Conservation (phyloP, 2,113 vertebrate species). For the Pampusana beccarii region DNA sequence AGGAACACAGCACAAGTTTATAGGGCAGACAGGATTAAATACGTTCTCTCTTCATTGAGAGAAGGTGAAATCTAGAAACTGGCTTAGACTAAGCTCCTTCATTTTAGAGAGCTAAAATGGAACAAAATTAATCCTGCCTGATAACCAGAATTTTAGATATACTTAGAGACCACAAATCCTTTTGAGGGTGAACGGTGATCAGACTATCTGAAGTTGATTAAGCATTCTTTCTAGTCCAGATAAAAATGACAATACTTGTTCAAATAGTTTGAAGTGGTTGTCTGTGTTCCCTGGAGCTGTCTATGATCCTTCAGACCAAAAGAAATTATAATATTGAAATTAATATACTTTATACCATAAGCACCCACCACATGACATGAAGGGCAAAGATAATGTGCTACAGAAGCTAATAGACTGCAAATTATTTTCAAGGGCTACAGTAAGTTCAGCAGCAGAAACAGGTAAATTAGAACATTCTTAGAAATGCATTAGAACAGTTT, state of each 20-base stretch:
- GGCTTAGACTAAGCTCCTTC: not conserved
- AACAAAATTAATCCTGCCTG: not conserved
- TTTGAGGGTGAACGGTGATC: not conserved
- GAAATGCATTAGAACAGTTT: slow-evolving; percentile 1
- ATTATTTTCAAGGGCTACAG: slow-evolving; percentile 24
- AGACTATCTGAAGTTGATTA: slow-evolving; percentile 36
- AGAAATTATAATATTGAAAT: slow-evolving; percentile 33
- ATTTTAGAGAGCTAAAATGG: not conserved
- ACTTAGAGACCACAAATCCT: not conserved
- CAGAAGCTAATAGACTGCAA: not conserved
- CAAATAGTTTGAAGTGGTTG: slow-evolving; percentile 31
- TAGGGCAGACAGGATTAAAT: not conserved
- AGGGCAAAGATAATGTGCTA: not conserved
- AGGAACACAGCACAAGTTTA: not conserved
- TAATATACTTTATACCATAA: slow-evolving; percentile 7
- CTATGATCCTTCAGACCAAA: slow-evolving; percentile 33
- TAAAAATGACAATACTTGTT: slow-evolving; percentile 25
- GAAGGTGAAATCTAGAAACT: not conserved
- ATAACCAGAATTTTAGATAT: not conserved
- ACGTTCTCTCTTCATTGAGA: not conserved
- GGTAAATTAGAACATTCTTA: slow-evolving; percentile 42
- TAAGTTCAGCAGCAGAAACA: slow-evolving; percentile 31
- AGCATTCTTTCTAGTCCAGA: slow-evolving; percentile 50
- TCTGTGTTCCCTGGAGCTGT: slow-evolving; percentile 12
- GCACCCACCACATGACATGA: not conserved